Conservation (phyloP, 1,140 invertebrate genomes). For the Sitophilus oryzae region DNA sequence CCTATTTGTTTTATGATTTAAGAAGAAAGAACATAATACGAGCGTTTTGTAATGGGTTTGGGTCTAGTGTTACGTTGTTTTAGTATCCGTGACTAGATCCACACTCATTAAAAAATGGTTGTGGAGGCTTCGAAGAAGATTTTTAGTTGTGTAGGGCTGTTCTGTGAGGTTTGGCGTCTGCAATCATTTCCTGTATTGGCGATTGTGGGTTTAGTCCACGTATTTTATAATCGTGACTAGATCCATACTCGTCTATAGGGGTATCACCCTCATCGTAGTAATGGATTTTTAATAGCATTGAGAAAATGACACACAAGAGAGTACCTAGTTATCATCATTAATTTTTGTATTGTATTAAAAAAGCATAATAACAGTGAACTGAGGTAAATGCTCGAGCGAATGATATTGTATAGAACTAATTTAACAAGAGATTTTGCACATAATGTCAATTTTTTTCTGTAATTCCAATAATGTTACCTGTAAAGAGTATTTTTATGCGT, state of each 20-base stretch:
- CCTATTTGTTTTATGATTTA: conserved; percentile 1
- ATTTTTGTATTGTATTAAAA: too few relatives aligned
- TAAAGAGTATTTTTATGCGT: too few relatives aligned
- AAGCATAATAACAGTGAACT: too few relatives aligned
- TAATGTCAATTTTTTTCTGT: too few relatives aligned
- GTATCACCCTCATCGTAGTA: conserved; percentile 8
- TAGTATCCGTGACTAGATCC: conserved; percentile 74
- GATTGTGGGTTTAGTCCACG: conserved; percentile 75
- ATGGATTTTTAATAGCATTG: background rate
- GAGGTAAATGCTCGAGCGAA: too few relatives aligned
- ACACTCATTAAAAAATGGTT: conserved; percentile 66
- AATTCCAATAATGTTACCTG: too few relatives aligned
- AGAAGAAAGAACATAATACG: conserved; percentile 16
- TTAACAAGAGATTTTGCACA: too few relatives aligned
- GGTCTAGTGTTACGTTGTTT: conserved; percentile 61
- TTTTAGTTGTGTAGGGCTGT: background rate
- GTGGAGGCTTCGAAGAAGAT: too few relatives aligned
- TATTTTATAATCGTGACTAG: conserved; percentile 63
- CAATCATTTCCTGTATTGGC: conserved; percentile 56
- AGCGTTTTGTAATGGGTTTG: conserved; percentile 56
- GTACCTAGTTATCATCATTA: too few relatives aligned
- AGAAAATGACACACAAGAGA: too few relatives aligned
- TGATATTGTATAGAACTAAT: too few relatives aligned
- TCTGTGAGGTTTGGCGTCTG: background rate
- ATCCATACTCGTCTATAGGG: conserved; percentile 77